Evolutionary conservation across 2,113 vertebrate genomes (phyloP).

Genomic region (Bostrychus sinensis): DNA sequence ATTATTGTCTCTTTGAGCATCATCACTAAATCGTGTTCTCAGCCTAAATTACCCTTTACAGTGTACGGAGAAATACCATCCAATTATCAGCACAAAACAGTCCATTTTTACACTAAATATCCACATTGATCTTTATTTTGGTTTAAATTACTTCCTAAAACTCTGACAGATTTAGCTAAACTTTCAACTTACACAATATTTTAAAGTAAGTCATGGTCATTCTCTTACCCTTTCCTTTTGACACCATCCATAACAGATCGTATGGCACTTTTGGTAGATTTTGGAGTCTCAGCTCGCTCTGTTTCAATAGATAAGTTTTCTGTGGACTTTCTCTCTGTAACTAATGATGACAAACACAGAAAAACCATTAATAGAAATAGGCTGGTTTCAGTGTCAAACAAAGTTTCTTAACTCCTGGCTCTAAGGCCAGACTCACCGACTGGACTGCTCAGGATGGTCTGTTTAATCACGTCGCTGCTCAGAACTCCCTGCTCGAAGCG

Average conservation of each 20-base stretch:
- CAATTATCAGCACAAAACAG: neutral
- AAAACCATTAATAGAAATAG: neutral
- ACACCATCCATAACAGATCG: constrained; percentile 68
- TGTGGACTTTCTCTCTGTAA: constrained; percentile 42
- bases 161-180: neutral
- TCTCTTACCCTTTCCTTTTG: constrained; percentile 85
- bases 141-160: neutral
- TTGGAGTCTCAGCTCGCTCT: constrained; percentile 66
- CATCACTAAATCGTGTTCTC: neutral
- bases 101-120: neutral
- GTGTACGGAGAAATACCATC: constrained; percentile 4
- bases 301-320: constrained; percentile 42
- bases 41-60: constrained; percentile 10
- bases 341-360: constrained; percentile 35
- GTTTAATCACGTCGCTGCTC: constrained; percentile 88
- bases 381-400: neutral
- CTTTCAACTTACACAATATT: neutral
- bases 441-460: constrained; percentile 86
- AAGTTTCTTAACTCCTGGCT: neutral
- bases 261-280: constrained; percentile 69
- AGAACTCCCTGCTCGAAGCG: constrained; percentile 84
- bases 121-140: neutral
- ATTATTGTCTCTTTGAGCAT: neutral
- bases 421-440: constrained; percentile 74
- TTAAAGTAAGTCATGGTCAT: neutral